These are phyloP conservation scores for Phyto melanocephala DNA, from an alignment of 2,888 invertebrate genomes.

Conservation along the genomic window DNA sequence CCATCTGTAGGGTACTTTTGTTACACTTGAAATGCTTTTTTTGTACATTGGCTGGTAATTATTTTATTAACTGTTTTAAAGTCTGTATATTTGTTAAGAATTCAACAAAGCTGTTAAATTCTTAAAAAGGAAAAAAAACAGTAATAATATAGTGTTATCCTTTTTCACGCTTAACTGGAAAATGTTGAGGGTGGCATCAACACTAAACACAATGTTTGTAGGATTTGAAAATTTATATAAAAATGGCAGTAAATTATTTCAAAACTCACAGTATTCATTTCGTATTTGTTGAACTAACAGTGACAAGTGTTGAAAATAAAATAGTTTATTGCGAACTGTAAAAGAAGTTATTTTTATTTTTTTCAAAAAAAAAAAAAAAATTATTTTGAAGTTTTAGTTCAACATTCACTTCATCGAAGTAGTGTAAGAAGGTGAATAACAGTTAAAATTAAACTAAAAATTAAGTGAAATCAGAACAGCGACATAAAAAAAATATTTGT, in stretches of 20 bases:
- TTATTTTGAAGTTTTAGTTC: slow-evolving; percentile 9
- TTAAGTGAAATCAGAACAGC: background rate
- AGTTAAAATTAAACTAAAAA: background rate
- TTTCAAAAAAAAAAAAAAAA: too few relatives aligned
- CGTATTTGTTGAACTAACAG: slow-evolving; percentile 20
- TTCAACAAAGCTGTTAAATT: background rate
- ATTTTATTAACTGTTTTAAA: slow-evolving; percentile 63
- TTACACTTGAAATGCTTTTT: background rate
- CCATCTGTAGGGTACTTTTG: background rate
- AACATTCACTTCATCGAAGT: background rate
- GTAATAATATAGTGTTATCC: slow-evolving; percentile 17
- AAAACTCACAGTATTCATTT: slow-evolving; percentile 46
- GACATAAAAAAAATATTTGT: background rate
- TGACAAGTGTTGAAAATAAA: slow-evolving; percentile 8
- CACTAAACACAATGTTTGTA: background rate
- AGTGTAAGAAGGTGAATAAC: background rate
- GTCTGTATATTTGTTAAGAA: slow-evolving; percentile 20
- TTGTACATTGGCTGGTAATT: slow-evolving; percentile 50
- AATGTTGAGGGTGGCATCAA: background rate
- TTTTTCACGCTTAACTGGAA: slow-evolving; percentile 2
- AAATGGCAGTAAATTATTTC: slow-evolving; percentile 20
- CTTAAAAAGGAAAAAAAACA: background rate
- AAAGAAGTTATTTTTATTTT: background rate
- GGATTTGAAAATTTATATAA: slow-evolving; percentile 46
- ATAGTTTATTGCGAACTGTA: background rate